These are phyloP conservation scores for Maniola jurtina DNA, from an alignment of 1,140 invertebrate genomes.

Conservation along the genomic window DNA sequence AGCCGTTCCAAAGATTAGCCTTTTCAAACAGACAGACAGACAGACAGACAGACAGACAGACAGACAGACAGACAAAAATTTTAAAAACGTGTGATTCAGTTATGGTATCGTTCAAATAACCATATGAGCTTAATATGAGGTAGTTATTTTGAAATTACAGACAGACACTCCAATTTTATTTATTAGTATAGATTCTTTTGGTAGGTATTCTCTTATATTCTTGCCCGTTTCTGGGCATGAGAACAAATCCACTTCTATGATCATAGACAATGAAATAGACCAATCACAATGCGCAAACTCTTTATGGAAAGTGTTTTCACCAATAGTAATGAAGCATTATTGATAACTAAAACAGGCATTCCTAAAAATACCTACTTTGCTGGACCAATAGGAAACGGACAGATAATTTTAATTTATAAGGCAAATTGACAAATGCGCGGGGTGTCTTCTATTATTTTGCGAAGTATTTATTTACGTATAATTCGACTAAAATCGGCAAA, in stretches of 20 bases:
- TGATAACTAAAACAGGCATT: conserved; percentile 13
- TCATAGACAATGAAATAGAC: neutral
- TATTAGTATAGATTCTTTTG: too few species aligned
- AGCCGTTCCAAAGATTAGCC: too few species aligned
- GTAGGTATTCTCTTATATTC: too few species aligned
- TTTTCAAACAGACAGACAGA: too few species aligned
- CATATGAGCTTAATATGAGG: too few species aligned
- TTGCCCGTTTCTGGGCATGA: neutral
- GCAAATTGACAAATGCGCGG: conserved; percentile 69
- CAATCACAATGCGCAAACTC: conserved; percentile 9
- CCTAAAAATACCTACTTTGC: conserved; percentile 18
- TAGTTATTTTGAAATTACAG: too few species aligned
- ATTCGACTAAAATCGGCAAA: conserved; percentile 42
- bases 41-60: too few species aligned
- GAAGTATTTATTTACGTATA: conserved; percentile 73
- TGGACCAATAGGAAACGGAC: conserved; percentile 66
- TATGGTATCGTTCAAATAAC: too few species aligned
- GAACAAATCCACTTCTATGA: neutral
- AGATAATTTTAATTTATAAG: conserved; percentile 55
- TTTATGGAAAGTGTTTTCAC: conserved; percentile 3
- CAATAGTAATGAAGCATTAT: conserved; percentile 21
- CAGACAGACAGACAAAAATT: too few species aligned
- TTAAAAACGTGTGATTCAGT: too few species aligned
- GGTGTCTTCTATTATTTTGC: conserved; percentile 43
- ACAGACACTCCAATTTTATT: too few species aligned